phyloP scores from a whole-genome alignment of 2,888 invertebrate species.

The Cephus runcator region DNA sequence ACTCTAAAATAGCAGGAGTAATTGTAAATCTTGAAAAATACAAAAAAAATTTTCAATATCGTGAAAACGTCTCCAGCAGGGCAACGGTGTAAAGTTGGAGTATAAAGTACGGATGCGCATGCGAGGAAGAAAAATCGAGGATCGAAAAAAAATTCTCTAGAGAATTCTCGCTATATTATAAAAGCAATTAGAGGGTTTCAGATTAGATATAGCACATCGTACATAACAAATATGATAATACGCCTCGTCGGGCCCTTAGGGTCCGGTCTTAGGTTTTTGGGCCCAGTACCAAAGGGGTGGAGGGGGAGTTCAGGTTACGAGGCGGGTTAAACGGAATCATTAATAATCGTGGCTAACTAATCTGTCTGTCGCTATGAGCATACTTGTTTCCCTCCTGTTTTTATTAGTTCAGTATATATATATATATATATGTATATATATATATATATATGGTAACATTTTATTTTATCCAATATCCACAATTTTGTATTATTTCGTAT shows the following conservation, averaged over 20 bases:
- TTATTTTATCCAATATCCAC: neutral
- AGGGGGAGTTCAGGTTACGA: constrained; percentile 63
- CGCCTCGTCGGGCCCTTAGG: constrained; percentile 50
- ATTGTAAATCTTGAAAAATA: too few species aligned
- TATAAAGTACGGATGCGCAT: constrained; percentile 21
- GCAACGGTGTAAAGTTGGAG: constrained; percentile 7
- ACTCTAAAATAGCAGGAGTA: too few species aligned
- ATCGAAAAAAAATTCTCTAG: too few species aligned
- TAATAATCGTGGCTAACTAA: constrained; percentile 74
- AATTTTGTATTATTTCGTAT: neutral
- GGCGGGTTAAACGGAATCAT: constrained; percentile 73
- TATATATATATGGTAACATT: constrained; percentile 7
- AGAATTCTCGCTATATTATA: constrained; percentile 49
- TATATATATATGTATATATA: neutral
- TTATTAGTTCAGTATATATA: constrained; percentile 35
- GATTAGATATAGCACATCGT: constrained; percentile 63
- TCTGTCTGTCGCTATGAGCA: constrained; percentile 69
- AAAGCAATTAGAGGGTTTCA: constrained; percentile 63
- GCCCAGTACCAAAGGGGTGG: constrained; percentile 3
- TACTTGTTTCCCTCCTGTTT: constrained; percentile 51
- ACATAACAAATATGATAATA: constrained; percentile 65
- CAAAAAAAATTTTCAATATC: too few species aligned
- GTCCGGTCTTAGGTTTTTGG: constrained; percentile 22
- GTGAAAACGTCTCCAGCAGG: too few species aligned
- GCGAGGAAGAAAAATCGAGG: constrained; percentile 21